phyloP scores from a whole-genome alignment of 2,797 vertebrate species.

The Calcarius lapponicus region DNA sequence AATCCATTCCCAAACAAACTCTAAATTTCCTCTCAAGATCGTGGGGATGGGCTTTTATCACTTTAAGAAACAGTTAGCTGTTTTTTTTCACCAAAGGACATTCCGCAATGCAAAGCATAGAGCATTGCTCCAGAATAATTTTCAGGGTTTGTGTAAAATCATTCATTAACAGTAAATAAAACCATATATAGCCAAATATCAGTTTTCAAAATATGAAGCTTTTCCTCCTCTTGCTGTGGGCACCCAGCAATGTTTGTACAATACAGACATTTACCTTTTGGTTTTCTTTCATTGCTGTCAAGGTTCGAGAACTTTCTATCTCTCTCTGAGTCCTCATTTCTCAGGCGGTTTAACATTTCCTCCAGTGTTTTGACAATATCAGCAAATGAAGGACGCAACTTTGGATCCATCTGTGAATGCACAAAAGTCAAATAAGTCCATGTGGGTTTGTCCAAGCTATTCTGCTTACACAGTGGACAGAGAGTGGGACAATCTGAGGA shows the following conservation, averaged over 20 bases:
- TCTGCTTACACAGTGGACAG: not conserved
- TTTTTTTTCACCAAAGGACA: not conserved
- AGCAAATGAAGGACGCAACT: conserved; percentile 89
- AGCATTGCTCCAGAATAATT: not conserved
- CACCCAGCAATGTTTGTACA: not conserved
- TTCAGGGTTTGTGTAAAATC: not conserved
- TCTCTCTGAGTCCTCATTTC: conserved; percentile 82
- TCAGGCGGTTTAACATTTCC: conserved; percentile 82
- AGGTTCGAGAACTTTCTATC: conserved; percentile 75
- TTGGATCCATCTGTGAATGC: conserved; percentile 91
- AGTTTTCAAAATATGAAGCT: not conserved
- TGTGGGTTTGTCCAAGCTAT: not conserved
- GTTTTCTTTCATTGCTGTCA: conserved; percentile 83
- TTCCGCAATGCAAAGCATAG: not conserved
- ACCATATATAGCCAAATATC: not conserved
- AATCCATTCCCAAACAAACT: not conserved
- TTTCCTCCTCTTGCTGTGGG: not conserved
- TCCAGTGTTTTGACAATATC: conserved; percentile 89
- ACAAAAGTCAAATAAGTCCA: not conserved
- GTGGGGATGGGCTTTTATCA: not conserved
- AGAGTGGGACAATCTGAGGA: not conserved
- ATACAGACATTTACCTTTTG: conserved; percentile 81
- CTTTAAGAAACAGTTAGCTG: not conserved
- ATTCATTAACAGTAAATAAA: not conserved
- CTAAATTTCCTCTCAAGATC: not conserved